phyloP scores from a whole-genome alignment of 2,888 invertebrate genomes.

The Cyrtodaria siliqua region DNA sequence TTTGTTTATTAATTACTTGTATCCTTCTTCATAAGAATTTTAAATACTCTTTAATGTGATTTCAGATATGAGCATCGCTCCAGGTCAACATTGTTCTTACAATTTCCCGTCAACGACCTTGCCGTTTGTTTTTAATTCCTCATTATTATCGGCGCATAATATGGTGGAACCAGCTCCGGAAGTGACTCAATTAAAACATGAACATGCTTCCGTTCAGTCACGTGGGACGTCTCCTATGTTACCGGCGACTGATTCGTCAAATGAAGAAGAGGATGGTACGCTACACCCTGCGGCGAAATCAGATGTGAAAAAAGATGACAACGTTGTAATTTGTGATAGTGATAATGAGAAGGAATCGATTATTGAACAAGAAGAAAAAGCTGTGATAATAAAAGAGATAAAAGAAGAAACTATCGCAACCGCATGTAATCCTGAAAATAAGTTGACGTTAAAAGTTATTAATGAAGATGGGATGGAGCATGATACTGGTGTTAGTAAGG shows the following conservation, averaged over 20 bases:
- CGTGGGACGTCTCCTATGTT: constrained; percentile 82
- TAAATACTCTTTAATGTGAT: neutral
- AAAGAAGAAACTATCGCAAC: neutral
- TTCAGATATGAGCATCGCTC: constrained; percentile 19
- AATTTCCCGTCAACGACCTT: constrained; percentile 27
- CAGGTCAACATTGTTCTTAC: constrained; percentile 13
- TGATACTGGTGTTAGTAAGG: neutral
- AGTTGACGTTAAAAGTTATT: neutral
- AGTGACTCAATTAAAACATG: constrained; percentile 63
- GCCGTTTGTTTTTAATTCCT: constrained; percentile 69
- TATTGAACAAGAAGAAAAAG: constrained; percentile 1
- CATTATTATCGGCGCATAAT: constrained; percentile 60
- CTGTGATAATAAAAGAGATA: neutral
- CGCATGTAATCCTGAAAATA: neutral
- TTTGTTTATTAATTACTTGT: too few species aligned
- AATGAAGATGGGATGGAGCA: too few species aligned
- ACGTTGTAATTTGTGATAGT: neutral
- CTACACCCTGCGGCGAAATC: constrained; percentile 51
- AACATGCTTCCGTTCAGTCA: constrained; percentile 75
- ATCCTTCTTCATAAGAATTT: too few species aligned
- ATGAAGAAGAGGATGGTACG: constrained; percentile 54
- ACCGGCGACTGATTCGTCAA: constrained; percentile 67
- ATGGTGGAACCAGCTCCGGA: constrained; percentile 51
- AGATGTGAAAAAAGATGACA: constrained; percentile 36
- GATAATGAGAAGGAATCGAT: constrained; percentile 18